Conservation (phyloP, 2,113 vertebrate genomes). For the Motacilla alba region DNA sequence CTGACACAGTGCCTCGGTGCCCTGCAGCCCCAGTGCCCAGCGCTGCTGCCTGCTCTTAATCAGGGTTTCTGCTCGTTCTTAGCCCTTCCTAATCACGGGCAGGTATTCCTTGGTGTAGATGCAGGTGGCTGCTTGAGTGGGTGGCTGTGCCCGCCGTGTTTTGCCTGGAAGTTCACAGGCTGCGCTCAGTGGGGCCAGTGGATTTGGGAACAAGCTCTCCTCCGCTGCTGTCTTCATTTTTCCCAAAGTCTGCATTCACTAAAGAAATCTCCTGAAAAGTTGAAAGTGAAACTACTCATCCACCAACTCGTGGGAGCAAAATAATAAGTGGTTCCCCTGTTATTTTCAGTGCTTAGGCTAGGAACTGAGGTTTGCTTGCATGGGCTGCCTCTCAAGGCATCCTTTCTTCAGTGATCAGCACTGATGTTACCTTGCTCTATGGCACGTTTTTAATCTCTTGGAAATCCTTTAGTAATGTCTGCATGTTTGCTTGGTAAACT, state of each 20-base stretch:
- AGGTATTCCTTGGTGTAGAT: not conserved
- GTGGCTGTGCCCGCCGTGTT: rapidly evolving
- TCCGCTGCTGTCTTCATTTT: not conserved
- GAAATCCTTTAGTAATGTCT: not conserved
- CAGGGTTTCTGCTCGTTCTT: not conserved
- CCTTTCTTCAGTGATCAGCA: not conserved
- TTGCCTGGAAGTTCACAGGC: not conserved
- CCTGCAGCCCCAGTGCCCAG: rapidly evolving
- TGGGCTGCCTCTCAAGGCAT: not conserved
- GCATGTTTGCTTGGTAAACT: not conserved
- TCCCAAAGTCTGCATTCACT: not conserved
- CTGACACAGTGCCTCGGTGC: not conserved
- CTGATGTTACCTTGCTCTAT: not conserved
- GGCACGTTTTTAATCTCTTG: not conserved
- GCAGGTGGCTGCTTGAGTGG: not conserved
- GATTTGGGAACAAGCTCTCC: not conserved
- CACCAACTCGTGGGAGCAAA: not conserved
- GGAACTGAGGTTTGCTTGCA: not conserved
- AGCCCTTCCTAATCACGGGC: not conserved
- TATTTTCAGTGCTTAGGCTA: not conserved
- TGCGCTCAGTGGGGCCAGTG: rapidly evolving
- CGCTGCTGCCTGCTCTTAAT: rapidly evolving
- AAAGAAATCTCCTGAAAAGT: not conserved
- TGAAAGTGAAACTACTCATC: not conserved
- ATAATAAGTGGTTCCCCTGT: not conserved